These are phyloP conservation scores for Lemur catta DNA, from an alignment of 2,797 vertebrate species.

Conservation along the genomic window DNA sequence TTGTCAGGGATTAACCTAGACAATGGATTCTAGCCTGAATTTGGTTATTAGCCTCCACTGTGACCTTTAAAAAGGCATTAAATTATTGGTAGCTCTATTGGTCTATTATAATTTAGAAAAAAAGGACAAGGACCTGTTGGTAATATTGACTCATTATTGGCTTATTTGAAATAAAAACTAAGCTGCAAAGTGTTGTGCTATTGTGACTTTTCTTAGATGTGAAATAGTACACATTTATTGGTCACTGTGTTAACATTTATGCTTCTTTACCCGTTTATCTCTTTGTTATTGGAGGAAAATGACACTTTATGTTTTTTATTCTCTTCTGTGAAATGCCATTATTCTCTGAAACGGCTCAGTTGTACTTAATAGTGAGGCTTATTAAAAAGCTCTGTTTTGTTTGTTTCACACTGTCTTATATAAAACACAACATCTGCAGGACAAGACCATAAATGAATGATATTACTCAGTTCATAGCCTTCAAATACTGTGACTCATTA, in stretches of 20 bases:
- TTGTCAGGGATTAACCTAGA: neutral
- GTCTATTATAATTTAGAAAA: neutral
- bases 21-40: neutral
- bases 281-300: conserved; percentile 49
- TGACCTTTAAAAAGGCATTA: neutral
- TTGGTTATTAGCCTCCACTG: neutral
- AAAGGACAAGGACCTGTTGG: neutral
- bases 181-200: neutral
- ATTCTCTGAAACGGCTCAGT: conserved; percentile 56
- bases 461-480: conserved; percentile 49
- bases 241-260: conserved; percentile 7
- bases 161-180: neutral
- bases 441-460: conserved; percentile 47
- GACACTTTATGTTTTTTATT: conserved; percentile 15
- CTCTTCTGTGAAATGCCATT: conserved; percentile 25
- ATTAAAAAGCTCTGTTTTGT: conserved; percentile 58
- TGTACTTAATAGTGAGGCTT: conserved; percentile 35
- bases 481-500: conserved; percentile 47
- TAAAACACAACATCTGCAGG: conserved; percentile 57
- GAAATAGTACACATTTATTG: neutral
- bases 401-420: conserved; percentile 40
- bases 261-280: conserved; percentile 26
- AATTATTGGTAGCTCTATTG: neutral
- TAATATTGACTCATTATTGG: neutral
- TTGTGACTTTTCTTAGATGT: neutral